A percentile compares a stretch with the other conserved stretches of the same genome.
Conservation (phyloP, 2,888 invertebrate species). For the Petrolisthes cinctipes region DNA sequence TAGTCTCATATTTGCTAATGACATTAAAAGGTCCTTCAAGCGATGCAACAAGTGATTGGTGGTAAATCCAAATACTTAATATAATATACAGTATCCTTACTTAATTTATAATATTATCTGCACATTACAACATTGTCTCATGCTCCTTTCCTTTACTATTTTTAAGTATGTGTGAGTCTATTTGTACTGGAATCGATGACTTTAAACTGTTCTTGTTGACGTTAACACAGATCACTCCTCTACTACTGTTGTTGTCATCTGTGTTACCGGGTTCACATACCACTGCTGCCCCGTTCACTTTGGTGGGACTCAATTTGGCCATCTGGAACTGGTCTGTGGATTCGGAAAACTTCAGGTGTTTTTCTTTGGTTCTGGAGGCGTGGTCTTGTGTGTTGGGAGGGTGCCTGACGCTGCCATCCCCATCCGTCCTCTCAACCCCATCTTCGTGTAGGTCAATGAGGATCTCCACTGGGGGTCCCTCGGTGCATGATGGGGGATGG, state of each 20-base stretch:
- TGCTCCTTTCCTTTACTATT: slow-evolving; percentile 31
- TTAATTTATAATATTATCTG: neutral
- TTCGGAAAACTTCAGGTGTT: slow-evolving; percentile 45
- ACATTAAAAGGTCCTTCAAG: neutral
- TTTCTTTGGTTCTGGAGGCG: slow-evolving; percentile 24
- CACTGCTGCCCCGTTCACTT: slow-evolving; percentile 40
- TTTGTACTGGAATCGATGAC: slow-evolving; percentile 32
- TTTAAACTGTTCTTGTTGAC: slow-evolving; percentile 46
- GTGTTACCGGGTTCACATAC: neutral
- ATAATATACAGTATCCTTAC: neutral
- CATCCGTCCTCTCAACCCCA: neutral
- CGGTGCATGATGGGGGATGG: neutral
- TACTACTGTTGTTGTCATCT: neutral
- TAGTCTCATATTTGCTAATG: neutral
- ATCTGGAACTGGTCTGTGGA: slow-evolving; percentile 45
- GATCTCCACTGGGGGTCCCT: slow-evolving; percentile 37
- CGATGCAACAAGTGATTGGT: neutral
- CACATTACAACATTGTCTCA: slow-evolving; percentile 45
- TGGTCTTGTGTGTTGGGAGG: slow-evolving; percentile 25
- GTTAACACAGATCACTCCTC: slow-evolving; percentile 39
- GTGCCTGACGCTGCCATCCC: too few species aligned
- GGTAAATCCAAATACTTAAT: neutral
- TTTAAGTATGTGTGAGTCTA: slow-evolving; percentile 38
- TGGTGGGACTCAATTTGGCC: slow-evolving; percentile 13
- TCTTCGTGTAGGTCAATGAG: slow-evolving; percentile 42